These are phyloP conservation scores for Catocala sponsa DNA, from an alignment of 2,888 invertebrate genomes.

Conservation along the genomic window DNA sequence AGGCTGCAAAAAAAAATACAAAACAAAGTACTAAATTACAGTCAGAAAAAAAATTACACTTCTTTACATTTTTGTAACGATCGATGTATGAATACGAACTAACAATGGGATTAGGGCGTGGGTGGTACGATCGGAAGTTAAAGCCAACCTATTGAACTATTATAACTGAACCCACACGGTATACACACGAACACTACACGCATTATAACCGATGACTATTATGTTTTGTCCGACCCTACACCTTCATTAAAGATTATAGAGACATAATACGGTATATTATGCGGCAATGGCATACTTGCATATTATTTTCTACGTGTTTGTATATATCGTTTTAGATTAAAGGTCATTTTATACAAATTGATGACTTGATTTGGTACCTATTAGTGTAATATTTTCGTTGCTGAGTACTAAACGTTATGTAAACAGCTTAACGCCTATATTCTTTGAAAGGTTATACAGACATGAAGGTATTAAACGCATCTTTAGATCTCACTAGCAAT, in stretches of 20 bases:
- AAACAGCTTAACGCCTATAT: too few species aligned
- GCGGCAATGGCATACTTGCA: conserved; percentile 40
- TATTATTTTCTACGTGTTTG: conserved; percentile 16
- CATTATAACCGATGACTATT: conserved; percentile 9
- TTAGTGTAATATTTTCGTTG: too few species aligned
- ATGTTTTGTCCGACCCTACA: conserved; percentile 9
- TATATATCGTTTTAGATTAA: conserved; percentile 22
- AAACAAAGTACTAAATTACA: too few species aligned
- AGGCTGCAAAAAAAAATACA: too few species aligned
- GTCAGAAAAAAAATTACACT: neutral
- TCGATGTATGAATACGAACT: conserved; percentile 22
- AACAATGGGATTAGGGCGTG: conserved; percentile 34
- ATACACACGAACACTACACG: conserved; percentile 6
- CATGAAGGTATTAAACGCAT: too few species aligned
- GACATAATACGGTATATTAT: conserved; percentile 10
- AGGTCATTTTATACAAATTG: conserved; percentile 12
- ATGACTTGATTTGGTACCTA: neutral
- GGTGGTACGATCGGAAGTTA: conserved; percentile 38
- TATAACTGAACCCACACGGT: conserved; percentile 21
- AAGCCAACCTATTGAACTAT: conserved; percentile 40
- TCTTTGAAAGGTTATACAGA: too few species aligned
- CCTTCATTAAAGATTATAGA: conserved; percentile 24
- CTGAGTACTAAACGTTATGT: too few species aligned
- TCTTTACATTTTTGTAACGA: conserved; percentile 2
- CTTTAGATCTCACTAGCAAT: too few species aligned